Evolutionary conservation across 2,797 vertebrate species (phyloP).

Genomic region (Sebastes matsubarae): DNA sequence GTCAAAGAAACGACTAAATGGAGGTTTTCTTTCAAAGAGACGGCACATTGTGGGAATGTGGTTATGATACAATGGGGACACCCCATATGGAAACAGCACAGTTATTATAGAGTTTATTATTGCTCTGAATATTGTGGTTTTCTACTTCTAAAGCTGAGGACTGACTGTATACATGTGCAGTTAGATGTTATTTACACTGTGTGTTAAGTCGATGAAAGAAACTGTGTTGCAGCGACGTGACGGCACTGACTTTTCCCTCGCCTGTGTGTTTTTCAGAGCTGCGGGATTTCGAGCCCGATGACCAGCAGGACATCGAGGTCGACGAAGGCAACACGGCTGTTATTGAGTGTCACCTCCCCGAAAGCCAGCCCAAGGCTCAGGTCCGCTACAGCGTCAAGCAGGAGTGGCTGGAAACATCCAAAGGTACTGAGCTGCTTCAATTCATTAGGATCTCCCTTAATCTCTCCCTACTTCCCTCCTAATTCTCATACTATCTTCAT

Average conservation of each 20-base stretch:
- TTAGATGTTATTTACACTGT: constrained; percentile 44
- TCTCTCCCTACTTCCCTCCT: constrained; percentile 12
- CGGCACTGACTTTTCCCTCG: neutral
- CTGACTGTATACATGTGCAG: constrained; percentile 50
- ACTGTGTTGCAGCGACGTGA: constrained; percentile 6
- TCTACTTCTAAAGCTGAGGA: constrained; percentile 22
- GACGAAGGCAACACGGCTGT: constrained; percentile 97
- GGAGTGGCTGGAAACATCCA: constrained; percentile 96
- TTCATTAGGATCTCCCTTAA: constrained; percentile 9
- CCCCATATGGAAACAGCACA: constrained; percentile 18
- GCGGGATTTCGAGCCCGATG: constrained; percentile 94
- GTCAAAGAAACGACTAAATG: constrained; percentile 20
- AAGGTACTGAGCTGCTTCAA: constrained; percentile 81
- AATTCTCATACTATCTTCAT: constrained; percentile 55
- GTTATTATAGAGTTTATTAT: constrained; percentile 47
- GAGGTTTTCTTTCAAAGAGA: constrained; percentile 10
- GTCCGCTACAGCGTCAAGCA: constrained; percentile 98
- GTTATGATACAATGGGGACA: constrained; percentile 25
- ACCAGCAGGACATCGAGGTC: constrained; percentile 96
- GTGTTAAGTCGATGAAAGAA: constrained; percentile 34
- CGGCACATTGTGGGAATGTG: constrained; percentile 32
- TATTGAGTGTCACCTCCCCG: constrained; percentile 95
- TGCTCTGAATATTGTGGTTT: constrained; percentile 53
- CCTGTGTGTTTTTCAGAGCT: constrained; percentile 84
- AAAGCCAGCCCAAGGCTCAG: constrained; percentile 98